Conservation (phyloP, 2,113 vertebrate genomes). For the Corythaeola cristata region DNA sequence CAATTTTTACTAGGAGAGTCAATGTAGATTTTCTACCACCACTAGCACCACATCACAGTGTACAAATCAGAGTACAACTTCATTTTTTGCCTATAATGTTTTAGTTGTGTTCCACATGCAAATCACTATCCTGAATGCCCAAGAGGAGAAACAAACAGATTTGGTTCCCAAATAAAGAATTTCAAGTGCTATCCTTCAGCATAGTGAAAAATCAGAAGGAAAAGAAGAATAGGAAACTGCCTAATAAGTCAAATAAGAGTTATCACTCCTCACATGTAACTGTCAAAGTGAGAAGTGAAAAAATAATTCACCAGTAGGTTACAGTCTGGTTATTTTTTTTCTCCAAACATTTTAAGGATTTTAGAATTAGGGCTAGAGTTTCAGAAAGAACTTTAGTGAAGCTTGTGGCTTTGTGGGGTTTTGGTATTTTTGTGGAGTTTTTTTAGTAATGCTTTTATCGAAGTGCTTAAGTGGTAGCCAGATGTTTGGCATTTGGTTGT, state of each 20-base stretch:
- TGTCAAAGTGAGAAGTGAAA: not conserved
- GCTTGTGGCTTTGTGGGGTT: fast-evolving
- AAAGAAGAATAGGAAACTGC: not conserved
- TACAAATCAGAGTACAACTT: not conserved
- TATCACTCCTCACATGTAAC: not conserved
- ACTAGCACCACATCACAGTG: not conserved
- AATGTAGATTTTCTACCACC: not conserved
- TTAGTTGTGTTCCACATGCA: not conserved
- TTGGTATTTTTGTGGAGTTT: fast-evolving
- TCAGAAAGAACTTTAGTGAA: not conserved
- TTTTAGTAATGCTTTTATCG: not conserved
- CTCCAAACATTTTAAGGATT: not conserved
- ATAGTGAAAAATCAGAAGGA: not conserved
- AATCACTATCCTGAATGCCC: not conserved
- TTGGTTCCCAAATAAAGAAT: not conserved
- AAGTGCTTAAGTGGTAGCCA: not conserved
- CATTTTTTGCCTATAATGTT: not conserved
- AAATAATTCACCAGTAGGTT: not conserved
- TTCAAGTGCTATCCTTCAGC: not conserved
- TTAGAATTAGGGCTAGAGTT: not conserved
- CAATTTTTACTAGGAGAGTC: not conserved
- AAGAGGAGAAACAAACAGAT: not conserved
- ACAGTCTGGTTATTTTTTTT: not conserved
- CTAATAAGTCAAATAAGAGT: not conserved
- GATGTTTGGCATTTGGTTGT: not conserved